Evolutionary conservation across 1,140 invertebrate genomes (phyloP).

Genomic region (Magallana angulata): DNA sequence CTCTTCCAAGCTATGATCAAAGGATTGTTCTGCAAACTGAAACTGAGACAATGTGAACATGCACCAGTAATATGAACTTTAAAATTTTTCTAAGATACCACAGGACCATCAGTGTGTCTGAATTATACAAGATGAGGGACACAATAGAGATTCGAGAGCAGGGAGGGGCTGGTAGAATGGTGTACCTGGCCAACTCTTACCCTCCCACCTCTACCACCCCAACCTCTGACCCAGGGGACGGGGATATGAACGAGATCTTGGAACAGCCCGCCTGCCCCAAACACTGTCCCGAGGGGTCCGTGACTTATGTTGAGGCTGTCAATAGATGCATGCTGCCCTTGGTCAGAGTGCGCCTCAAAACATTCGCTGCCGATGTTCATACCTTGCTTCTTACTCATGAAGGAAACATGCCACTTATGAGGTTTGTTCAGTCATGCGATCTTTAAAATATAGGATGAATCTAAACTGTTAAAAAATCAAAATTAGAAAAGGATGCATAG

Average conservation of each 20-base stretch:
- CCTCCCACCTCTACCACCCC: neutral
- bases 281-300: constrained; percentile 77
- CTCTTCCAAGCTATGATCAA: neutral
- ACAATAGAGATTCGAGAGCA: constrained; percentile 86
- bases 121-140: constrained; percentile 90
- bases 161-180: constrained; percentile 85
- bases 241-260: constrained; percentile 66
- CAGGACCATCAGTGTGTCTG: constrained; percentile 88
- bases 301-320: constrained; percentile 71
- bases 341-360: constrained; percentile 85
- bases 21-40: neutral
- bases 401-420: constrained; percentile 86
- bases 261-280: constrained; percentile 79
- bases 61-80: neutral
- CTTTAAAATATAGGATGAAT: too few relatives aligned
- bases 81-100: constrained; percentile 80
- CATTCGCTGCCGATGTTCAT: constrained; percentile 84
- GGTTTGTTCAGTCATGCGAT: constrained; percentile 78
- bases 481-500: neutral
- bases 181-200: constrained; percentile 78
- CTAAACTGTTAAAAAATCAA: too few relatives aligned
- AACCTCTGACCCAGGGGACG: neutral
- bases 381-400: constrained; percentile 86
- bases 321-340: constrained; percentile 83
- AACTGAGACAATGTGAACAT: neutral